Conservation (phyloP, 2,797 vertebrate genomes). For the Crossoptilon crossoptilon region DNA sequence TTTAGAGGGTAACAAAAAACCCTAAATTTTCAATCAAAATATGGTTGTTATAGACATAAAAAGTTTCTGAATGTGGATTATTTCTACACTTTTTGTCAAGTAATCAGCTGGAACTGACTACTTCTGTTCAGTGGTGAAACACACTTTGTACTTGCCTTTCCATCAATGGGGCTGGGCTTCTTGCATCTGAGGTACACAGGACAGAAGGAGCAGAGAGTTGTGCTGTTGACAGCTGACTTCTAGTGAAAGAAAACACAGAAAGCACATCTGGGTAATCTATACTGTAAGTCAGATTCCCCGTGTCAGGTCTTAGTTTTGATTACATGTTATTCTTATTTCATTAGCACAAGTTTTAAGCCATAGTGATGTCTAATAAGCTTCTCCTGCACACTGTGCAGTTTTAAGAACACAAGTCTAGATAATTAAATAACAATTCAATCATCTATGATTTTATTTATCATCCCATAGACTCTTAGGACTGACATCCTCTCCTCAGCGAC, state of each 20-base stretch:
- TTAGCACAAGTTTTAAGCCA: neutral
- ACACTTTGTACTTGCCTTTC: neutral
- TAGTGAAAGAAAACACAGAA: neutral
- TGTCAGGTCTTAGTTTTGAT: neutral
- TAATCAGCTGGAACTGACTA: neutral
- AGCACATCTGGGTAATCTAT: accelerated
- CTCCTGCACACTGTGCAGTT: neutral
- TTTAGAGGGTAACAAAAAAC: neutral
- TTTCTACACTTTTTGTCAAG: neutral
- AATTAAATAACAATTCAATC: neutral
- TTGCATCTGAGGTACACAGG: neutral
- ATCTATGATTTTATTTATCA: neutral
- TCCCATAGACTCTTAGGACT: neutral
- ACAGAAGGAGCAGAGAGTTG: neutral
- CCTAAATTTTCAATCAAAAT: neutral
- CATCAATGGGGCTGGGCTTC: neutral
- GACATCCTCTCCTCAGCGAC: neutral
- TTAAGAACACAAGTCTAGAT: neutral
- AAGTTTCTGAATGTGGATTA: neutral
- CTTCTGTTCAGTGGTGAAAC: neutral
- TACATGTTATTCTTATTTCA: neutral
- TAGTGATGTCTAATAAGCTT: neutral
- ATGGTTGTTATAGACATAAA: neutral
- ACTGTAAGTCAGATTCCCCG: neutral
- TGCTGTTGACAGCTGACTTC: neutral